Percentiles rank a stretch among this genome's conserved stretches.
These are phyloP conservation scores for Neodiprion fabricii DNA, from an alignment of 1,140 invertebrate genomes.

Conservation along the genomic window DNA sequence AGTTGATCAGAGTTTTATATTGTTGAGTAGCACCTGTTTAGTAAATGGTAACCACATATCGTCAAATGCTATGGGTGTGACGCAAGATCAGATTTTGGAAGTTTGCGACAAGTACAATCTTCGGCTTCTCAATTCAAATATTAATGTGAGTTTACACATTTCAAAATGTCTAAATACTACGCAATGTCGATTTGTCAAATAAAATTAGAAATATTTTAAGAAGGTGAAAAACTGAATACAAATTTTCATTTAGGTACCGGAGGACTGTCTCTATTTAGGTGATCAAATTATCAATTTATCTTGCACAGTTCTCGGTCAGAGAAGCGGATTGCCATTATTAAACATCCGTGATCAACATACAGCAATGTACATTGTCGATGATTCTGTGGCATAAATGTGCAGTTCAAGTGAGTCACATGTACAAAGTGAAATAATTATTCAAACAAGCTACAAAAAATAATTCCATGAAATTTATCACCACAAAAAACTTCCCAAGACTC, in stretches of 20 bases:
- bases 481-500: too few species aligned
- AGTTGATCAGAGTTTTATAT: slow-evolving; percentile 48
- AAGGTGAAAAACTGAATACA: background rate
- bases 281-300: slow-evolving; percentile 45
- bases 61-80: slow-evolving; percentile 36
- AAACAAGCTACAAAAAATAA: slow-evolving; percentile 12
- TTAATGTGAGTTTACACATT: slow-evolving; percentile 41
- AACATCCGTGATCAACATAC: slow-evolving; percentile 22
- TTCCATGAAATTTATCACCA: background rate
- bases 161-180: background rate
- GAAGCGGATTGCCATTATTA: slow-evolving; percentile 40
- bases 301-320: slow-evolving; percentile 40
- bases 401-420: background rate
- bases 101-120: slow-evolving; percentile 51
- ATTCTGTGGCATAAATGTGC: slow-evolving; percentile 2
- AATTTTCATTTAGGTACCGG: slow-evolving; percentile 33
- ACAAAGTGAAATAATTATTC: too few species aligned
- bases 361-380: background rate
- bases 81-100: slow-evolving; percentile 34
- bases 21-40: slow-evolving; percentile 43
- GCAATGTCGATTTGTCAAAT: background rate
- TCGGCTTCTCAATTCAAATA: slow-evolving; percentile 41
- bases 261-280: slow-evolving; percentile 35
- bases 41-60: slow-evolving; percentile 44
- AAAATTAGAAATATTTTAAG: slow-evolving; percentile 13